Percentiles rank a stretch among this genome's conserved stretches.
These are phyloP conservation scores for Odocoileus virginianus DNA, from an alignment of 2,113 vertebrate genomes.

Conservation along the genomic window DNA sequence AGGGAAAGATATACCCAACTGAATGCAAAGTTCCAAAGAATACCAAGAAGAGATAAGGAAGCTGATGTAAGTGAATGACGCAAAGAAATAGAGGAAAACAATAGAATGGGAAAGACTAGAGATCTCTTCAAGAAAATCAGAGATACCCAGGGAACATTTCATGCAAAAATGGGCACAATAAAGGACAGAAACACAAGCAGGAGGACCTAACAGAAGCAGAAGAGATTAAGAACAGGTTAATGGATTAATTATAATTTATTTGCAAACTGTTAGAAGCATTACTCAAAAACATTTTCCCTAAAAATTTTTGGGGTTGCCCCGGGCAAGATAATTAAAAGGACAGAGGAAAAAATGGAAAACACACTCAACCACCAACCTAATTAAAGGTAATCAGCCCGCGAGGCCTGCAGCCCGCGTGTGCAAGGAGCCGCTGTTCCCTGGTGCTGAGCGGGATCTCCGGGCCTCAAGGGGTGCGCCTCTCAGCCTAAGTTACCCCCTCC, in stretches of 20 bases:
- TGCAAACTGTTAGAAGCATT: conserved; percentile 28
- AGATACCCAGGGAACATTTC: not conserved
- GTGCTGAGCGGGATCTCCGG: rapidly evolving
- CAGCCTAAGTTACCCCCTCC: not conserved
- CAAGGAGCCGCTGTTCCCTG: not conserved
- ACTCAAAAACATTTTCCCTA: conserved; percentile 36
- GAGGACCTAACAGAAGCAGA: not conserved
- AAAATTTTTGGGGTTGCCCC: conserved; percentile 33
- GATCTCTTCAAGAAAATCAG: not conserved
- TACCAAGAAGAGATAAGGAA: not conserved
- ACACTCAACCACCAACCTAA: not conserved
- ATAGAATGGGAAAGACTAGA: not conserved
- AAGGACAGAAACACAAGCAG: not conserved
- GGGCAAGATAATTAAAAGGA: conserved; percentile 40
- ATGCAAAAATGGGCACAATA: not conserved
- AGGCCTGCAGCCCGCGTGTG: not conserved
- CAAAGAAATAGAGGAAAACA: not conserved
- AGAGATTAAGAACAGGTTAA: conserved; percentile 2
- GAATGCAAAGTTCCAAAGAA: not conserved
- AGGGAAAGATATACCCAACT: not conserved
- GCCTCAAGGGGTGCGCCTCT: not conserved
- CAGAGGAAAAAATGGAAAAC: not conserved
- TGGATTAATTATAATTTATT: conserved; percentile 58
- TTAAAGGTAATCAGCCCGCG: not conserved
- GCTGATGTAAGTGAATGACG: not conserved